A percentile compares a stretch with the other conserved stretches of the same genome.
Evolutionary conservation across 2,113 vertebrate species (phyloP).

Genomic region (Dendrocopos noguchii): DNA sequence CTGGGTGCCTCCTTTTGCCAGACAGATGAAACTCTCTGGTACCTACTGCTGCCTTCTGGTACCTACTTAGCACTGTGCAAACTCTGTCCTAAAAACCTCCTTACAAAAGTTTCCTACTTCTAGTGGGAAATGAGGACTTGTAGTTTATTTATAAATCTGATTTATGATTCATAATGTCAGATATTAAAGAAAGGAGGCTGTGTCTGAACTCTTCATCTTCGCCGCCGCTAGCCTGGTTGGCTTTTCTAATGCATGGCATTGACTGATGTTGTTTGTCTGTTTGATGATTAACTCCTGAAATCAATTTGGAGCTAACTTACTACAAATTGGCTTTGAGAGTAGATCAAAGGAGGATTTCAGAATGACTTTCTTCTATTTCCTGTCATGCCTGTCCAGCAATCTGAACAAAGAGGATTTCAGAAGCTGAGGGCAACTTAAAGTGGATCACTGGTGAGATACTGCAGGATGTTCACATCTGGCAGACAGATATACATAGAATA

Average conservation of each 20-base stretch:
- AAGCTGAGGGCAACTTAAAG: neutral
- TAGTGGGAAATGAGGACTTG: neutral
- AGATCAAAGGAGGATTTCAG: conserved; percentile 48
- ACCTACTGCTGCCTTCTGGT: neutral
- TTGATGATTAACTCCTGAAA: conserved; percentile 41
- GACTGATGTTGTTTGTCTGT: conserved; percentile 6
- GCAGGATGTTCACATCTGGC: neutral
- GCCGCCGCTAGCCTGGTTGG: neutral
- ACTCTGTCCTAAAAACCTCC: neutral
- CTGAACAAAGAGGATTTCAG: conserved; percentile 37
- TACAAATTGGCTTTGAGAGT: conserved; percentile 37
- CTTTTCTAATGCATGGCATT: neutral
- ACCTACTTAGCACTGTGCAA: neutral
- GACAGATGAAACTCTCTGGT: neutral
- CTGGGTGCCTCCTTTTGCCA: neutral
- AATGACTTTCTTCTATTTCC: conserved; percentile 12
- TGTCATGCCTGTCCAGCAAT: neutral
- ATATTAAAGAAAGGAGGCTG: neutral
- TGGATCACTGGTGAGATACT: neutral
- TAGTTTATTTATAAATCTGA: neutral
- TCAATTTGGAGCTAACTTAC: conserved; percentile 17
- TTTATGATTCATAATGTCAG: neutral
- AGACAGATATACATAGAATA: neutral
- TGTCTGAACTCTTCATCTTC: neutral
- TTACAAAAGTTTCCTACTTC: neutral